phyloP scores from a whole-genome alignment of 92 coral and sea anemone genomes.

The Zoanthus solanderi region DNA sequence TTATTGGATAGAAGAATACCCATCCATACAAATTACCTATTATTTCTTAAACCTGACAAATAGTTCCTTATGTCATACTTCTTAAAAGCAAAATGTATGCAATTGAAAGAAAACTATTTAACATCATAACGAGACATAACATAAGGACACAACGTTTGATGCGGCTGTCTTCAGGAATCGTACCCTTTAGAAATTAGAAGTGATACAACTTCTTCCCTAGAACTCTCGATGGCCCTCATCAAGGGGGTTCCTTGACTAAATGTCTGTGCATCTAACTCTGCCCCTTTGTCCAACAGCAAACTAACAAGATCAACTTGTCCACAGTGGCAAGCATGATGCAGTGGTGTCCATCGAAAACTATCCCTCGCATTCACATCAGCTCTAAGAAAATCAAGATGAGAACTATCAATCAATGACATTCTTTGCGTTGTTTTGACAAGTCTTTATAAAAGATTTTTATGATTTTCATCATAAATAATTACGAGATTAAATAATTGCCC shows the following conservation, averaged over 20 bases:
- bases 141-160: too few species aligned
- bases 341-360: slow-evolving; percentile 92
- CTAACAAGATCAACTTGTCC: slow-evolving; percentile 92
- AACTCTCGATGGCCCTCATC: slow-evolving; percentile 98
- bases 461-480: too few species aligned
- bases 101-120: too few species aligned
- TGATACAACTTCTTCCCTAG: slow-evolving; percentile 87
- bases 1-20: too few species aligned
- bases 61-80: too few species aligned
- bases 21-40: too few species aligned
- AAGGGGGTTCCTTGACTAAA: slow-evolving; percentile 97
- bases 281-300: slow-evolving; percentile 85
- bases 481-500: too few species aligned
- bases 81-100: too few species aligned
- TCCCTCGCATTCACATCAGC: slow-evolving; percentile 92
- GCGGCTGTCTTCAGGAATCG: neutral
- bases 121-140: too few species aligned
- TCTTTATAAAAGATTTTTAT: neutral
- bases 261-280: slow-evolving; percentile 92
- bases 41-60: too few species aligned
- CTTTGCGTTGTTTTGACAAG: neutral
- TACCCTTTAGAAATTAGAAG: slow-evolving; percentile 93
- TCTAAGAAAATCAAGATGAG: slow-evolving; percentile 48
- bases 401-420: neutral
- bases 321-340: slow-evolving; percentile 96